These are phyloP conservation scores for Microcebus griseorufus DNA, from an alignment of 2,113 vertebrate species.

Conservation along the genomic window DNA sequence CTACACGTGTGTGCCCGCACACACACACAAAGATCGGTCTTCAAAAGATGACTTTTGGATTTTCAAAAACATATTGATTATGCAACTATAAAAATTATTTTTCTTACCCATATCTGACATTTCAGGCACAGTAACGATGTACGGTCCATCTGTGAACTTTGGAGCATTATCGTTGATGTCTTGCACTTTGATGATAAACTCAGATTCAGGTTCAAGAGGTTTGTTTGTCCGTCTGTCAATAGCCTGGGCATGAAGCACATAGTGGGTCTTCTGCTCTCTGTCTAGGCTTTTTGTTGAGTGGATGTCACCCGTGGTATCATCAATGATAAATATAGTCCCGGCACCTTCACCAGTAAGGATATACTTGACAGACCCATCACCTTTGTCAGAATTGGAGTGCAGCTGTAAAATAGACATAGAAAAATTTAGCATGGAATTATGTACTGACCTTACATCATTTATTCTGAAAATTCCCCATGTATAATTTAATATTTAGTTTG, in stretches of 20 bases:
- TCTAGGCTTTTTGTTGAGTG: constrained; percentile 97
- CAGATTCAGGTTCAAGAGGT: constrained; percentile 96
- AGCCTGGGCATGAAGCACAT: constrained; percentile 97
- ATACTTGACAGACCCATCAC: constrained; percentile 97
- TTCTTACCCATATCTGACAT: constrained; percentile 98
- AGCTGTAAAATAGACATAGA: constrained; percentile 87
- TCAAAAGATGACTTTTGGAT: background rate
- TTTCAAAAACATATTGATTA: background rate
- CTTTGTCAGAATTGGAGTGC: constrained; percentile 99
- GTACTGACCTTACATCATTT: fast-evolving
- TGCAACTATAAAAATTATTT: background rate
- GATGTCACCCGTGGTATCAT: constrained; percentile 97
- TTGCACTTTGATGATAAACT: constrained; percentile 99
- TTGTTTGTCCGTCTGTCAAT: constrained; percentile 95
- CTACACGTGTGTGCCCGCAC: background rate
- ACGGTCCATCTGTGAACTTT: constrained; percentile 95
- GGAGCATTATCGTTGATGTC: constrained; percentile 99
- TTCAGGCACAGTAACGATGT: constrained; percentile 95
- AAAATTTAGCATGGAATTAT: constrained; percentile 55
- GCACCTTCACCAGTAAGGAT: constrained; percentile 98
- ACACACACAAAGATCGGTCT: background rate
- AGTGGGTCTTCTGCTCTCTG: constrained; percentile 96
- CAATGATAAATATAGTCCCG: constrained; percentile 96
- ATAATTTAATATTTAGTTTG: background rate
- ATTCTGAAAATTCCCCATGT: background rate